phyloP scores from a whole-genome alignment of 2,113 vertebrate species.

The Brachyhypopomus occidentalis region DNA sequence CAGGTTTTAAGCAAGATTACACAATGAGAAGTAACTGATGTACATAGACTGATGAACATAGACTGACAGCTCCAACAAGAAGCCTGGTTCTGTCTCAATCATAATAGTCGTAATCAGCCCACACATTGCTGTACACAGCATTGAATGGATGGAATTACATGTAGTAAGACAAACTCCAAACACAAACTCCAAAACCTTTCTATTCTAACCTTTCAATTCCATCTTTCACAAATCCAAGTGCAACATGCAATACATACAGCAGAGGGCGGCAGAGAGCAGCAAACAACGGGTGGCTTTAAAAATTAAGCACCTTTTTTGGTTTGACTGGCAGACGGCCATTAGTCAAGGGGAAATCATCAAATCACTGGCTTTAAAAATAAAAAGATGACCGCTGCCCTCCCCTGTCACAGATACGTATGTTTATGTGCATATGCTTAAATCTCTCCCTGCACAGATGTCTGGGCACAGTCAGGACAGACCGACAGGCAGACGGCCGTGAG shows the following conservation, averaged over 20 bases:
- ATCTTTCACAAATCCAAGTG: not conserved
- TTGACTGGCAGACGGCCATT: conserved; percentile 57
- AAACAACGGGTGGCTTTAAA: conserved; percentile 27
- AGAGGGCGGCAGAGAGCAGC: conserved; percentile 47
- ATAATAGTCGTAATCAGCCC: too few relatives aligned
- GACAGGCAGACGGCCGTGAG: conserved; percentile 56
- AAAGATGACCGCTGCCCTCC: conserved; percentile 59
- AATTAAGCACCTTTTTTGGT: conserved; percentile 54
- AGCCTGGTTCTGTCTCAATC: too few relatives aligned
- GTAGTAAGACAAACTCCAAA: not conserved
- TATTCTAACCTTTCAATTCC: too few relatives aligned
- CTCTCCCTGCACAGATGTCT: conserved; percentile 62
- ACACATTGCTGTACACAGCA: too few relatives aligned
- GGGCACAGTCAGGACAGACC: conserved; percentile 38
- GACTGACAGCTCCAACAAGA: too few relatives aligned
- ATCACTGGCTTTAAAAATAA: conserved; percentile 71
- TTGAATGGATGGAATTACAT: too few relatives aligned
- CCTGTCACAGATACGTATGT: conserved; percentile 70
- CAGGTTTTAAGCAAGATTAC: too few relatives aligned
- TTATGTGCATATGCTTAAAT: conserved; percentile 70
- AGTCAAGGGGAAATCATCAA: conserved; percentile 64
- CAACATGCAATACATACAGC: conserved; percentile 32
- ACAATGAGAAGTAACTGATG: too few relatives aligned
- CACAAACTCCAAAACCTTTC: not conserved
- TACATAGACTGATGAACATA: too few relatives aligned